Conservation (phyloP, 2,888 invertebrate genomes). For the Agrotis clavis region DNA sequence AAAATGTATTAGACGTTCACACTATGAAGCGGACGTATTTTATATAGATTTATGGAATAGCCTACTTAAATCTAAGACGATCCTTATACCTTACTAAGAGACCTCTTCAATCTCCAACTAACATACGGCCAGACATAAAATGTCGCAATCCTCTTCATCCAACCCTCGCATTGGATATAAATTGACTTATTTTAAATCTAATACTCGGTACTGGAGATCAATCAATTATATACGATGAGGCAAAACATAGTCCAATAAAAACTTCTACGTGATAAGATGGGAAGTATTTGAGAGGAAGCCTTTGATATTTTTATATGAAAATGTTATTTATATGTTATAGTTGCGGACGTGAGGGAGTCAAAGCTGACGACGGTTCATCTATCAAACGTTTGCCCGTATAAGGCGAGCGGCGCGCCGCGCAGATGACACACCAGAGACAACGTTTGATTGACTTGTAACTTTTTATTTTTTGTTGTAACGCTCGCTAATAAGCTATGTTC, state of each 20-base stretch:
- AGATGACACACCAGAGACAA: slow-evolving; percentile 75
- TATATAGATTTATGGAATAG: slow-evolving; percentile 59
- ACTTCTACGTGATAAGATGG: slow-evolving; percentile 59
- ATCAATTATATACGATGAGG: slow-evolving; percentile 61
- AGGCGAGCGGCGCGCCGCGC: slow-evolving; percentile 80
- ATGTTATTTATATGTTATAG: slow-evolving; percentile 67
- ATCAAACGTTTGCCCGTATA: slow-evolving; percentile 79
- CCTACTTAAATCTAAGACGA: slow-evolving; percentile 54
- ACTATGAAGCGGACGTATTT: slow-evolving; percentile 47
- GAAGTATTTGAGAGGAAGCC: slow-evolving; percentile 52
- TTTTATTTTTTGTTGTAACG: slow-evolving; percentile 67
- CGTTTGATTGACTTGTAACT: slow-evolving; percentile 86
- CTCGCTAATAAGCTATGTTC: slow-evolving; percentile 69
- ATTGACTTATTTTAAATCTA: slow-evolving; percentile 64
- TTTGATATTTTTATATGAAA: slow-evolving; percentile 61
- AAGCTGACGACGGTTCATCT: slow-evolving; percentile 68
- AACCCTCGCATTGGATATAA: slow-evolving; percentile 60
- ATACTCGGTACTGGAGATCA: slow-evolving; percentile 53
- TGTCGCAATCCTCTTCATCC: slow-evolving; percentile 51
- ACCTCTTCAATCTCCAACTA: slow-evolving; percentile 54
- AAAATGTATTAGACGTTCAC: slow-evolving; percentile 57
- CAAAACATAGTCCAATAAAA: slow-evolving; percentile 60
- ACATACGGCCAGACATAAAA: slow-evolving; percentile 57
- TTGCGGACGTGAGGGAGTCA: slow-evolving; percentile 62
- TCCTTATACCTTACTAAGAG: slow-evolving; percentile 57